Evolutionary conservation across 2,888 invertebrate genomes (phyloP).

Genomic region (Protodeltote pygarga): DNA sequence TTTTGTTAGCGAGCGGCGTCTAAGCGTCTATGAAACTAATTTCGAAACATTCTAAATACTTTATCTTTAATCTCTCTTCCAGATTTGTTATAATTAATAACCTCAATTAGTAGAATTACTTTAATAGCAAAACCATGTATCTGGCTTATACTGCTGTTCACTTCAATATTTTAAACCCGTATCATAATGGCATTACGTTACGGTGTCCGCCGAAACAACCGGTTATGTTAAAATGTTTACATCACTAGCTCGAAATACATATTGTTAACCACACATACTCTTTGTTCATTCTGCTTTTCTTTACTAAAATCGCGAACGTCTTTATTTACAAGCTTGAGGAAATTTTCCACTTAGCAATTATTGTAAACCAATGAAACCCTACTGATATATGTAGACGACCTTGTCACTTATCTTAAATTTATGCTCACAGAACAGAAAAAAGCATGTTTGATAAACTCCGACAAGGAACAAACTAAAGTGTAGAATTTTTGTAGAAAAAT

Average conservation of each 20-base stretch:
- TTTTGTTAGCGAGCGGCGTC: no score
- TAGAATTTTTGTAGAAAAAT: no score
- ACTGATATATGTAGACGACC: conserved; percentile 52
- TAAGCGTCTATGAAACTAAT: no score
- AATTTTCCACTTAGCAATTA: background rate
- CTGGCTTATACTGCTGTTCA: conserved; percentile 6
- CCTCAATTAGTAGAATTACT: conserved; percentile 6
- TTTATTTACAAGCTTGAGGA: background rate
- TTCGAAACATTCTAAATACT: no score
- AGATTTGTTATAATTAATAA: no score
- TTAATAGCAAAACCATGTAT: conserved; percentile 5
- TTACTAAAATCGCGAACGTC: background rate
- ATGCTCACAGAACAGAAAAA: conserved; percentile 32
- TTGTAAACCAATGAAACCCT: conserved; percentile 3
- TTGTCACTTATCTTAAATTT: conserved; percentile 66
- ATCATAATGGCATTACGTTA: conserved; percentile 53
- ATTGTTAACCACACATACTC: conserved; percentile 24
- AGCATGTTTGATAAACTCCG: conserved; percentile 10
- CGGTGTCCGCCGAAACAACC: conserved; percentile 51
- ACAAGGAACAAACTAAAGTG: background rate
- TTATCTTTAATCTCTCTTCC: no score
- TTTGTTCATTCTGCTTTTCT: conserved; percentile 12
- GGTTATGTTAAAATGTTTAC: conserved; percentile 68
- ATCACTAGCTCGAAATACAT: conserved; percentile 59
- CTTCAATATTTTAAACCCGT: conserved; percentile 41